phyloP scores from a whole-genome alignment of 2,113 vertebrate species.

The Cheirogaleus medius region DNA sequence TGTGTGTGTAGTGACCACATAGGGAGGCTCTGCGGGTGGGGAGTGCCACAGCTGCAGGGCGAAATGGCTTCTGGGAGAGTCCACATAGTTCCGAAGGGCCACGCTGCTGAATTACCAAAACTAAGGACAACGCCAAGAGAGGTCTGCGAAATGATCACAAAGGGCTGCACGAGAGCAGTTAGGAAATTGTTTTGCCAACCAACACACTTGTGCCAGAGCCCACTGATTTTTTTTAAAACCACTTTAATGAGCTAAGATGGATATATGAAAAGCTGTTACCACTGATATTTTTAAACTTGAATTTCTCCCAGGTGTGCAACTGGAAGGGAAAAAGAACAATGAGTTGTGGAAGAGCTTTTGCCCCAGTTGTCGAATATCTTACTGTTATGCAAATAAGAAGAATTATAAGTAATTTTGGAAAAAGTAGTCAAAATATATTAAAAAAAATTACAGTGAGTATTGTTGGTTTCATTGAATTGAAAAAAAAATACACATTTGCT shows the following conservation, averaged over 20 bases:
- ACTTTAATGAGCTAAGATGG: not conserved
- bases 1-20: rapidly evolving
- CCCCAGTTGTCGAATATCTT: conserved; percentile 56
- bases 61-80: not conserved
- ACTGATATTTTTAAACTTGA: conserved; percentile 38
- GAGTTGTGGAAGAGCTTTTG: conserved; percentile 53
- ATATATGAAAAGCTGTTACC: not conserved
- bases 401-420: not conserved
- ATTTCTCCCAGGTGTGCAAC: conserved; percentile 8
- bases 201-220: conserved; percentile 42
- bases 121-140: not conserved
- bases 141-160: not conserved
- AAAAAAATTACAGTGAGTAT: not conserved
- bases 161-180: conserved; percentile 19
- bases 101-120: not conserved
- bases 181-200: conserved; percentile 51
- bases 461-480: not conserved
- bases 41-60: not conserved
- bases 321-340: conserved; percentile 38
- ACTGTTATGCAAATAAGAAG: not conserved
- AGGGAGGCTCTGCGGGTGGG: not conserved
- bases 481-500: not conserved
- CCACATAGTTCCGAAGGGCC: not conserved
- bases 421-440: not conserved
- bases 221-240: too few species aligned